phyloP scores from a whole-genome alignment of 2,888 invertebrate species.

The Aplocera efformata region DNA sequence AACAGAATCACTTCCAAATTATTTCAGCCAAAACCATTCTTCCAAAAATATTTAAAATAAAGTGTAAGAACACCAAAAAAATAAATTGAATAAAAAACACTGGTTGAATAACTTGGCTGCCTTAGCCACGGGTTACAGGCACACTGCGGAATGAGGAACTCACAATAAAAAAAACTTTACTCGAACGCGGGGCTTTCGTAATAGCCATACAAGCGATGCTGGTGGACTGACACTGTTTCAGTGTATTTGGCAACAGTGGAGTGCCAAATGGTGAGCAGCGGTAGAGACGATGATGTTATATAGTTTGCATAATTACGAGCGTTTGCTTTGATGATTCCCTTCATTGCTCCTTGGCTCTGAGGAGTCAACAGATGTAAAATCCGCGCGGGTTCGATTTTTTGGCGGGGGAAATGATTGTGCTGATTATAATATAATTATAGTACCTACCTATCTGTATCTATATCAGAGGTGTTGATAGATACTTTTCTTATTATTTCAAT shows the following conservation, averaged over 20 bases:
- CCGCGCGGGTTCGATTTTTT: too few species aligned
- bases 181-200: conserved; percentile 52
- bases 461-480: too few species aligned
- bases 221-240: conserved; percentile 48
- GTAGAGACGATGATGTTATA: too few species aligned
- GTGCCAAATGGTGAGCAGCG: conserved; percentile 44
- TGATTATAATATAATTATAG: too few species aligned
- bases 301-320: conserved; percentile 12
- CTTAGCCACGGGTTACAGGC: conserved; percentile 54
- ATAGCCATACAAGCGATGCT: conserved; percentile 44
- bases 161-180: conserved; percentile 67
- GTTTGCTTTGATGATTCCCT: conserved; percentile 3
- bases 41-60: background rate
- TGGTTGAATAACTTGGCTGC: conserved; percentile 42
- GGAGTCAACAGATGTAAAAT: too few species aligned
- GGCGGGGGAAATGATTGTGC: too few species aligned
- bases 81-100: conserved; percentile 36
- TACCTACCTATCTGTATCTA: too few species aligned
- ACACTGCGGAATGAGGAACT: conserved; percentile 51
- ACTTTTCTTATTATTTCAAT: too few species aligned
- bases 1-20: background rate
- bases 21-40: background rate
- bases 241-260: conserved; percentile 56
- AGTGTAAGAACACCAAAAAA: conserved; percentile 22
- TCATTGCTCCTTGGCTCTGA: background rate